Percentiles rank a stretch among this genome's conserved stretches.
Conservation (phyloP, 2,797 vertebrate species). For the Cryptoblepharus egeriae region DNA sequence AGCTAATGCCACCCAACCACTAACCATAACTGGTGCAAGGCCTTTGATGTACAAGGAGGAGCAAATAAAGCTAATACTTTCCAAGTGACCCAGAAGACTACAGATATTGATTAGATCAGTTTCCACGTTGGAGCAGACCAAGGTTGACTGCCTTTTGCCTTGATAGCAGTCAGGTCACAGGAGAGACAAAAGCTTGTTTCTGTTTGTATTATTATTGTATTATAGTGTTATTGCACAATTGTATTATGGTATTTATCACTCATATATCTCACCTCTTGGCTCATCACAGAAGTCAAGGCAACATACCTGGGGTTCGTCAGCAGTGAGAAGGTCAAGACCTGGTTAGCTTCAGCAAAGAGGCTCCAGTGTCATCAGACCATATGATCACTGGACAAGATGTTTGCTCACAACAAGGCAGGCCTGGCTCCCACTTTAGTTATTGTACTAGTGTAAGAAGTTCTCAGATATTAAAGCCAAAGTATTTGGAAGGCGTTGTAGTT, state of each 20-base stretch:
- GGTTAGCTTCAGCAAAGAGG: no score
- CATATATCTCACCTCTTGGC: no score
- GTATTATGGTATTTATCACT: no score
- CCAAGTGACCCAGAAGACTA: neutral
- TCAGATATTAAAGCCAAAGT: neutral
- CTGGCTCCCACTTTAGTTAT: neutral
- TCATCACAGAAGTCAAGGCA: no score
- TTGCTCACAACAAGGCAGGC: neutral
- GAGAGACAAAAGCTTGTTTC: neutral
- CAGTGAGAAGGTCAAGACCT: no score
- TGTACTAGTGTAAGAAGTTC: neutral
- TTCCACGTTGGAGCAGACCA: neutral
- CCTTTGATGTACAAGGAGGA: neutral
- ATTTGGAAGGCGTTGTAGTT: neutral
- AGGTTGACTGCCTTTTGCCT: neutral
- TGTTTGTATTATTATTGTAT: no score
- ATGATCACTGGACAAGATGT: neutral
- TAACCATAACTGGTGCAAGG: neutral
- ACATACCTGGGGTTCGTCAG: no score
- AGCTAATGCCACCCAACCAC: no score
- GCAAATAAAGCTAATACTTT: neutral
- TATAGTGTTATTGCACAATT: no score
- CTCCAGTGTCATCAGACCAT: no score
- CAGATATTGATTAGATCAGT: neutral
- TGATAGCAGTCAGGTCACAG: neutral